Evolutionary conservation across 1,140 invertebrate species (phyloP).

Genomic region (Drosophila pachea): DNA sequence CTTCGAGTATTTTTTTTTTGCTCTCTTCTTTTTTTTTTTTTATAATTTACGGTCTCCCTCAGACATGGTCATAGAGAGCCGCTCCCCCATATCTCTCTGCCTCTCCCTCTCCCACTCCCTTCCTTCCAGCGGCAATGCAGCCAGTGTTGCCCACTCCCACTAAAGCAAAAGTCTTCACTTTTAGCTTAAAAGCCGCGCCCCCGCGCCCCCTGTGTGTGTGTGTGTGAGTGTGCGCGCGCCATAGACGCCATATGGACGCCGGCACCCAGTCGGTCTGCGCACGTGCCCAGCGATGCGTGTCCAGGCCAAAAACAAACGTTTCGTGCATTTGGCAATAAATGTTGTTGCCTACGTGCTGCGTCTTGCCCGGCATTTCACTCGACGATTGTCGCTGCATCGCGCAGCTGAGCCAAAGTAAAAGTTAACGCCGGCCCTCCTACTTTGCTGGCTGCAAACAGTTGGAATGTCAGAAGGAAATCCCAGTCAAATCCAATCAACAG

Average conservation of each 20-base stretch:
- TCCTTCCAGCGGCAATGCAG: background rate
- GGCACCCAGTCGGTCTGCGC: slow-evolving; percentile 23
- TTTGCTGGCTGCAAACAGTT: background rate
- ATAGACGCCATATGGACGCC: slow-evolving; percentile 9
- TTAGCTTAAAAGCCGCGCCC: slow-evolving; percentile 4
- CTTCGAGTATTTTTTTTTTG: background rate
- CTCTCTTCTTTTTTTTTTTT: background rate
- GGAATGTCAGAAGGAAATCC: background rate
- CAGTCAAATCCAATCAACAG: background rate
- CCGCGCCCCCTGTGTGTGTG: background rate
- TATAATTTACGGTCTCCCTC: slow-evolving; percentile 16
- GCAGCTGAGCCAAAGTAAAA: slow-evolving; percentile 9
- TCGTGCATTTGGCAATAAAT: slow-evolving; percentile 27
- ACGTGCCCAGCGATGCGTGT: slow-evolving; percentile 25
- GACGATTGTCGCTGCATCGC: slow-evolving; percentile 2
- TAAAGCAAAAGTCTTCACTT: slow-evolving; percentile 17
- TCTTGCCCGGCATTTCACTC: slow-evolving; percentile 19
- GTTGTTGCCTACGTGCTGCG: slow-evolving; percentile 20
- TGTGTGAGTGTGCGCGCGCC: slow-evolving; percentile 80
- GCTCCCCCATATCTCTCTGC: background rate
- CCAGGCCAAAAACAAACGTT: slow-evolving; percentile 18
- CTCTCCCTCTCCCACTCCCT: background rate
- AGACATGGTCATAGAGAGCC: slow-evolving; percentile 8
- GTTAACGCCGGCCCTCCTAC: background rate
- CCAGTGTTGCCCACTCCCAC: background rate